Percentiles rank a stretch among this genome's conserved stretches.
These are phyloP conservation scores for Lepus townsendii DNA, from an alignment of 2,797 vertebrate species.

Conservation along the genomic window DNA sequence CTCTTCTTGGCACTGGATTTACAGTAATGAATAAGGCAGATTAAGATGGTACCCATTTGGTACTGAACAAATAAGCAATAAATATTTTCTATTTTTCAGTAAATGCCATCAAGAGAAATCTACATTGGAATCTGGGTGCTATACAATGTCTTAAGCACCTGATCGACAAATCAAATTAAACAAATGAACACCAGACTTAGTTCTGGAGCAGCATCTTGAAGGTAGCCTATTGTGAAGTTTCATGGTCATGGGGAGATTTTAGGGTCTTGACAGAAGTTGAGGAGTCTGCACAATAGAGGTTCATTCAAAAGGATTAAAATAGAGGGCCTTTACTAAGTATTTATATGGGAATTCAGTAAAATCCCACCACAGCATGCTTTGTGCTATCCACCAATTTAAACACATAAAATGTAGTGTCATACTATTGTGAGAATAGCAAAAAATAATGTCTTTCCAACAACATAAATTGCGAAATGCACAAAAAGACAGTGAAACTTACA, in stretches of 20 bases:
- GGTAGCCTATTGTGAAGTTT: neutral
- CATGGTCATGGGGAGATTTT: neutral
- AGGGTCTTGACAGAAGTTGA: neutral
- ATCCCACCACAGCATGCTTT: neutral
- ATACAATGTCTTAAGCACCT: constrained; percentile 33
- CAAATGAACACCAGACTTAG: neutral
- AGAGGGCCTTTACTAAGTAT: constrained; percentile 1
- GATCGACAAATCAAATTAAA: neutral
- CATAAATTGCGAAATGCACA: constrained; percentile 15
- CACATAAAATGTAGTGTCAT: constrained; percentile 18
- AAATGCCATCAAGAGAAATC: constrained; percentile 38
- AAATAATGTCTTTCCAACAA: constrained; percentile 7
- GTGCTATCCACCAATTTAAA: neutral
- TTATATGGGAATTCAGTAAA: constrained; percentile 1
- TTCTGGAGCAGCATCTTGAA: constrained; percentile 3
- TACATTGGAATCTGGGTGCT: neutral
- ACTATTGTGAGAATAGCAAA: neutral
- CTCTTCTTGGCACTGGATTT: constrained; percentile 15
- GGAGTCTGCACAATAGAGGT: neutral
- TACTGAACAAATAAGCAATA: constrained; percentile 25
- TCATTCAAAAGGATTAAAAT: neutral
- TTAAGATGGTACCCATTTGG: neutral
- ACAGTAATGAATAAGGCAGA: constrained; percentile 19
- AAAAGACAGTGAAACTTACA: constrained; percentile 20
- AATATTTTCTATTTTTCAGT: neutral